Evolutionary conservation across 1,140 invertebrate species (phyloP), one percentile per base, ranked within the genome.

Genomic region (Drosophila oshimai): DNA sequence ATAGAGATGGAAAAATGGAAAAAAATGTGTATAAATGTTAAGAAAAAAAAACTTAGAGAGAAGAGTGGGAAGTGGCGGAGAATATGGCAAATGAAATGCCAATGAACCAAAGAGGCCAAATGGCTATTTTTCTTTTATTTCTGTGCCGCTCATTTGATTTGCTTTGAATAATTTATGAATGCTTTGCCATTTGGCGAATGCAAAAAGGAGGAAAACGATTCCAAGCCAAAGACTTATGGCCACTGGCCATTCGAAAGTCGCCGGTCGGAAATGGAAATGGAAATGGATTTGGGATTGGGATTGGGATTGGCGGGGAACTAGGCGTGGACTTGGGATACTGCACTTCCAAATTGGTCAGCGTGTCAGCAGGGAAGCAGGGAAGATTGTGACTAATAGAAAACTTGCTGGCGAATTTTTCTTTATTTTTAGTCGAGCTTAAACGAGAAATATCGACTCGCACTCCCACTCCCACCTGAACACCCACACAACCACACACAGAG

Each of bases 21-120:
- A 22, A n/a, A 46, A 9, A 58, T 22, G 20, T 31, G 45, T 39
- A 18, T 15, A 49, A 7, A 33, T 13, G 39, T 22, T 12, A 13
- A 17, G 12, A 28, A 28, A 13, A 31, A 12, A 18, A 22, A 3
- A 44, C n/a, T n/a, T 6, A 18, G 20, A 46, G 33, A 50, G 45
- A 53, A 31, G 47, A 58, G 55, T 58, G 49, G 46, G 55, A 53
- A 54, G 55, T 54, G 46, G 7, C 46, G 29, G 44, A 41, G 70
- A 49, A 62, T 86, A 72, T 79, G 64, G 64, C 80, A 34, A 75
- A 87, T 62, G 71, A 86, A 84, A 84, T 86, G 80, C 80, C 80
- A 86, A 86, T 86, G 80, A 86, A 86, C 80, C 80, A 86, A 73
- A 87, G 80, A 87, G 80, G 80, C 80, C 80, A 65, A 86, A 80